Evolutionary conservation across 64 coral and sea anemone species (phyloP), one percentile per base, ranked within the genome.

Genomic region (Hydrozoanthus tunicans): DNA sequence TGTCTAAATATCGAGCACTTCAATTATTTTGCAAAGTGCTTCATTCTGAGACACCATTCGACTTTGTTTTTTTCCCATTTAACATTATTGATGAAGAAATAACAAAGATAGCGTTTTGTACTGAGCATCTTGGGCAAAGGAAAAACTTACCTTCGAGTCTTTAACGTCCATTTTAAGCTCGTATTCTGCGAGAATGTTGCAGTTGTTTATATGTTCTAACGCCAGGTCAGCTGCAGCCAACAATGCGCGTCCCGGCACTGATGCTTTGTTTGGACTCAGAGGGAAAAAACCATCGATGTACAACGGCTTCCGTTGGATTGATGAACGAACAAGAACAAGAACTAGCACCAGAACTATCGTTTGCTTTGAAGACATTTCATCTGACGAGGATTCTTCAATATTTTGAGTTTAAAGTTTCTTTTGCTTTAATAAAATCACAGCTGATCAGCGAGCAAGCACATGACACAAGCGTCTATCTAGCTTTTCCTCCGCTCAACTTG

Each of bases 201-300:
- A 89, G 9, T 94, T 86, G 71, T 91, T 96, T 17, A 96, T 92
- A 81, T 96, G 95, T 17, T 82, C 73, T 3, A 96, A 62, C 9
- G 95, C 95, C 56, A 96, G 66, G 53, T 94, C 81, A 62, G 95
- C 92, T 3, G 95, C 95, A 3, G 89, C 82, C 9, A 96, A 59
- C 25, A 96, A 59, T 13, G 89, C 89, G 2, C 24, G 59, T 11
- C 95, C 95, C 56, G 95, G 95, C 13, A 96, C 95, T 9, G 95
- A 96, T 3, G 95, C 95, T 60, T 96, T 96, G 89, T 96, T 96
- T 5, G 95, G 95, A 82, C 95, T 96, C 13, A 96, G 64, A 2
- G 95, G 95, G 52, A 96, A 96, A 67, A 96, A 96, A 0, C 95
- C 95, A 1, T 92, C 95, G 13, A 96, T 89, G 59, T 91, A 77